These are phyloP conservation scores for Lasiurus borealis DNA, from an alignment of 2,113 vertebrate species.

Conservation along the genomic window DNA sequence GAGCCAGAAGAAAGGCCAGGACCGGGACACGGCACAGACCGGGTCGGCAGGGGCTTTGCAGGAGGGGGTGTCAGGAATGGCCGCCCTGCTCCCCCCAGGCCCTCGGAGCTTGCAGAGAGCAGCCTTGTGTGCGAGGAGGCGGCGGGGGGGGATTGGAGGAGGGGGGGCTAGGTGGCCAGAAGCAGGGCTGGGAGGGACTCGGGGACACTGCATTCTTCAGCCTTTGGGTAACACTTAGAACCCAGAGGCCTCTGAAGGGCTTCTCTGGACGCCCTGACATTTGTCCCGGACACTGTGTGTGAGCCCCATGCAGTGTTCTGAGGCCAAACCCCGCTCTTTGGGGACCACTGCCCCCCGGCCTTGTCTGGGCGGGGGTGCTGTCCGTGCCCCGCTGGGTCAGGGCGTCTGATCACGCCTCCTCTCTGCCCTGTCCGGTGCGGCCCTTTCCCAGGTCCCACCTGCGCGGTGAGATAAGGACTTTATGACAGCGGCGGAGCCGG, in stretches of 20 bases:
- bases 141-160: no score
- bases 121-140: not conserved
- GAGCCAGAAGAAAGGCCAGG: not conserved
- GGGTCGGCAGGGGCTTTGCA: not conserved
- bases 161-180: not conserved
- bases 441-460: conserved; percentile 59
- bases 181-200: not conserved
- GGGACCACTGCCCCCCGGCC: not conserved
- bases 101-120: not conserved
- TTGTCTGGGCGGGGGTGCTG: not conserved
- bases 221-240: not conserved
- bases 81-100: not conserved
- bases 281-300: no score
- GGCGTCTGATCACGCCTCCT: not conserved
- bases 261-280: not conserved
- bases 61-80: not conserved
- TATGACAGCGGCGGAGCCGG: conserved; percentile 19
- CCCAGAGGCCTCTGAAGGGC: not conserved
- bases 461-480: conserved; percentile 68
- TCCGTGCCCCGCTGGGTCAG: not conserved
- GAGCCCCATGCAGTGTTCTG: not conserved
- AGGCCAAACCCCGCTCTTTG: not conserved
- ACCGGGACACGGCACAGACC: not conserved
- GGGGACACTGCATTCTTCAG: not conserved
- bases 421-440: not conserved